A percentile compares a stretch with the other conserved stretches of the same genome.
phyloP scores from a whole-genome alignment of 2,888 invertebrate genomes.

The Trisateles emortualis region DNA sequence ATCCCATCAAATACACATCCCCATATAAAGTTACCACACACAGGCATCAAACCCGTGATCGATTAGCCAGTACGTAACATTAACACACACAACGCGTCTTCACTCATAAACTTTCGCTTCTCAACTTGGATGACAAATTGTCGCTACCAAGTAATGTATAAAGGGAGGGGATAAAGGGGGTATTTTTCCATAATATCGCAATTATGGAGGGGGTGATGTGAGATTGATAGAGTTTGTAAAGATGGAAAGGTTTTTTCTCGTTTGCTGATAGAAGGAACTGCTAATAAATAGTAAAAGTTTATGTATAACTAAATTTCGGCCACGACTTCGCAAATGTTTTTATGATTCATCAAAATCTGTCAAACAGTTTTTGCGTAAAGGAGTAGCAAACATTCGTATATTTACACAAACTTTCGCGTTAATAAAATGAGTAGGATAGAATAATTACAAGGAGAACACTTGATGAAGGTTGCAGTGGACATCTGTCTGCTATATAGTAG shows the following conservation, averaged over 20 bases:
- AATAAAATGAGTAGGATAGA: no score
- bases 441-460: no score
- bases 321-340: no score
- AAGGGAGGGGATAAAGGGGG: background rate
- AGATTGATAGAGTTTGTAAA: constrained; percentile 17
- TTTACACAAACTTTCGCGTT: no score
- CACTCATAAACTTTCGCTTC: constrained; percentile 7
- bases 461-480: no score
- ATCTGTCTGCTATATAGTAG: no score
- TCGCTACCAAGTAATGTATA: constrained; percentile 18
- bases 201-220: constrained; percentile 14
- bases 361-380: no score
- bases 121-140: constrained; percentile 32
- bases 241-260: background rate
- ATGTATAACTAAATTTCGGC: no score
- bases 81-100: constrained; percentile 3
- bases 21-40: background rate
- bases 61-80: constrained; percentile 23
- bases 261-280: background rate
- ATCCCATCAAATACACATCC: background rate
- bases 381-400: no score
- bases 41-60: constrained; percentile 25
- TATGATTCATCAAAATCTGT: no score
- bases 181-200: constrained; percentile 26
- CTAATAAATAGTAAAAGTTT: background rate